Base-by-base conservation (phyloP, 1,140 invertebrate species). In the Pseudoatta argentina region DNA sequence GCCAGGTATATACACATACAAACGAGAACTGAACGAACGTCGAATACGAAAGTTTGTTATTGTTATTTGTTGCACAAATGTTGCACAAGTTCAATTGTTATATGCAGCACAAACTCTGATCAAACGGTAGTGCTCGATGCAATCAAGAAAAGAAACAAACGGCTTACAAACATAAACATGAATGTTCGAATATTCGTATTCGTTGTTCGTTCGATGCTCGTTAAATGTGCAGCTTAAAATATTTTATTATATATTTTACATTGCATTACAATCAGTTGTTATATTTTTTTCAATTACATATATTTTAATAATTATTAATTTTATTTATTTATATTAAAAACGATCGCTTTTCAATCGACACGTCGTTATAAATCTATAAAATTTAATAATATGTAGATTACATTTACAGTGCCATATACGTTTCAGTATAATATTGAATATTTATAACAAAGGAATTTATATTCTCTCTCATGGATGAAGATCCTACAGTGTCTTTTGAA, bases 401-500 rank as follows among this genome's bases (percentile, higher is more conserved):
- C 12, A 16, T 48, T n/a, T 51, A 72, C 16, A 5, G n/a, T 21
- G 18, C 1, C 18, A 3, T 14, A 5, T 14, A 48, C 27, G 24
- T 81, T 59, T 72, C 27, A 24, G 6, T 48, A 21, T 21, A 44
- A 67, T 67, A 44, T 59, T 57, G 34, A n/a, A 69, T 39, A 67
- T 69, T 34, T 30, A 16, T 73, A 51, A 82, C 8, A 44, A 44
- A 61, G 5, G 12, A 59, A 72, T 44, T 86, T 34, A 73, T 44
- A 64, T 66, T 72, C 34, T 6, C 14, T 71, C 18, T n/a, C n/a
- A 10, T 14, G 10, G 21, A 44, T 55, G 53, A 73, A 48, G 24
- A 27, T 59, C 8, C 34, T 21, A 34, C 5, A 14, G 12, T 51
- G 18, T 5, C 27, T 66, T 27, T 51, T 10, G 76, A 64, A 78